Evolutionary conservation across 35 echinoderm and acorn worm species (phyloP).

Genomic region (Chiridota heheva): DNA sequence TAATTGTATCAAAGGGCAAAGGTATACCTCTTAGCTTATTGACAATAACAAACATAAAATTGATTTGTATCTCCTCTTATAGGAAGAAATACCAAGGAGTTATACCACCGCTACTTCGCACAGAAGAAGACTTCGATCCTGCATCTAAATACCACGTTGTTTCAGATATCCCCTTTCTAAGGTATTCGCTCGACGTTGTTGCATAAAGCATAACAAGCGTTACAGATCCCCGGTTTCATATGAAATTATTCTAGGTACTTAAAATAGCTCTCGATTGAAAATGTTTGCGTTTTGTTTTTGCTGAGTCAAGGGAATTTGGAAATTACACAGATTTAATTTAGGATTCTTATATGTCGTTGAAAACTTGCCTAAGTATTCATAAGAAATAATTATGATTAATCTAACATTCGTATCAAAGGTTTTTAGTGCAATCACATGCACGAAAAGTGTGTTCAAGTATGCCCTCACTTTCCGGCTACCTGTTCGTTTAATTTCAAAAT

Average conservation of each 20-base stretch:
- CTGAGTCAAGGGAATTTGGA: too few relatives aligned
- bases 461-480: too few relatives aligned
- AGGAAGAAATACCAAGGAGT: conserved; percentile 81
- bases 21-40: not conserved
- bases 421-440: too few relatives aligned
- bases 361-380: too few relatives aligned
- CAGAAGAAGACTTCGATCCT: conserved; percentile 82
- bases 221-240: not conserved
- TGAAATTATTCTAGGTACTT: not conserved
- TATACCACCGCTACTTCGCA: conserved; percentile 55
- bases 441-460: too few relatives aligned
- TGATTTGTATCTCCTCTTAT: not conserved
- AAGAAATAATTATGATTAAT: too few relatives aligned
- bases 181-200: conserved; percentile 20
- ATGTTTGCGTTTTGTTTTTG: not conserved
- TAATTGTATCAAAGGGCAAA: not conserved
- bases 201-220: not conserved
- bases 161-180: conserved; percentile 58
- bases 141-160: conserved; percentile 71
- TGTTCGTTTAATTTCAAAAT: too few relatives aligned
- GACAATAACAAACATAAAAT: not conserved
- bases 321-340: too few relatives aligned
- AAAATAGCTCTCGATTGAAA: not conserved
- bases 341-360: too few relatives aligned
- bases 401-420: too few relatives aligned